Evolutionary conservation across 1,140 invertebrate genomes (phyloP).

Genomic region (Meloidogyne chitwoodi): DNA sequence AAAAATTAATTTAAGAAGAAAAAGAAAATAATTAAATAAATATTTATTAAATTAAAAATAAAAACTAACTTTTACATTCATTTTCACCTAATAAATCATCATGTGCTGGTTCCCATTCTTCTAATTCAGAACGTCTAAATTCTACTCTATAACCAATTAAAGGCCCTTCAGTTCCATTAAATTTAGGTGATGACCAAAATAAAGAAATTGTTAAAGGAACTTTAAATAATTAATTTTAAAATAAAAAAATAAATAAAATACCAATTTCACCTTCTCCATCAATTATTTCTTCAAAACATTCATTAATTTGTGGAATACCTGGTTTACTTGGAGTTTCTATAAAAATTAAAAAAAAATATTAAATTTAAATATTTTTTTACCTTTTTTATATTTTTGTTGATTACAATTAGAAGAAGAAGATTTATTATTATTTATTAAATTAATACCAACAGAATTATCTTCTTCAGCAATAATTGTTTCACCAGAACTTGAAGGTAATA

Average conservation of each 20-base stretch:
- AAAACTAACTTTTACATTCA: conserved; percentile 47
- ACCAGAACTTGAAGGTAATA: background rate
- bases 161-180: conserved; percentile 33
- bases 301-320: conserved; percentile 50
- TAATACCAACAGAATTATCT: conserved; percentile 44
- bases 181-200: conserved; percentile 43
- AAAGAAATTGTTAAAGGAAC: conserved; percentile 40
- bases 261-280: conserved; percentile 9
- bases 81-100: conserved; percentile 48
- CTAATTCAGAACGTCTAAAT: conserved; percentile 37
- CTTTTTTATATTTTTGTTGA: background rate
- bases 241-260: background rate
- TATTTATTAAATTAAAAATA: background rate
- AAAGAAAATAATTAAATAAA: too few relatives aligned
- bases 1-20: too few relatives aligned
- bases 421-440: conserved; percentile 31
- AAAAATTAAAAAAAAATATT: conserved; percentile 7
- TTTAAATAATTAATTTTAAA: background rate
- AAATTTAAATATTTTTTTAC: background rate
- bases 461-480: conserved; percentile 12
- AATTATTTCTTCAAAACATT: conserved; percentile 29
- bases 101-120: conserved; percentile 49
- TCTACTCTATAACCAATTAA: conserved; percentile 53
- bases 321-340: conserved; percentile 47
- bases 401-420: background rate